phyloP scores from a whole-genome alignment of 2,888 invertebrate genomes.

The Lasioglossum marginatum region DNA sequence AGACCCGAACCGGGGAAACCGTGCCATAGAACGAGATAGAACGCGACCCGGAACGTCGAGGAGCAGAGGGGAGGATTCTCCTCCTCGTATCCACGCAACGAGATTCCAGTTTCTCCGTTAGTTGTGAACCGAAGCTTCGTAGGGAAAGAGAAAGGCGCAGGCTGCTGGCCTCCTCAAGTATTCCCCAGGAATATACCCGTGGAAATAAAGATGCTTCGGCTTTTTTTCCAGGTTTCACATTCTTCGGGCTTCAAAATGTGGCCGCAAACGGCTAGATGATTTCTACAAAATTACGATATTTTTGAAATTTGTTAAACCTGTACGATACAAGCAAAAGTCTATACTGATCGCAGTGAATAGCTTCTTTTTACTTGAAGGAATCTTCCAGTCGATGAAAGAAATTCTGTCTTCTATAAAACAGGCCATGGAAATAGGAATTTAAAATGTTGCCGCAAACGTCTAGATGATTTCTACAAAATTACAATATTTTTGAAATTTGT shows the following conservation, averaged over 20 bases:
- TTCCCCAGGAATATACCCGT: background rate
- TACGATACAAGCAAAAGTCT: background rate
- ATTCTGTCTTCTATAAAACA: background rate
- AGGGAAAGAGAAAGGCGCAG: slow-evolving; percentile 36
- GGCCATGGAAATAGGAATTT: background rate
- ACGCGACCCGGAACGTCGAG: background rate
- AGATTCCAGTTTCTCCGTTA: slow-evolving; percentile 73
- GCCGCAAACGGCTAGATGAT: background rate
- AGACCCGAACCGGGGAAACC: background rate
- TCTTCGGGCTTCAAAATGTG: background rate
- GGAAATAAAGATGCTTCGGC: background rate
- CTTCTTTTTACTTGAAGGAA: background rate
- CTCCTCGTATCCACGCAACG: slow-evolving; percentile 47
- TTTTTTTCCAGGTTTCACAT: background rate
- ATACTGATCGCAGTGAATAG: background rate
- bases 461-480: background rate
- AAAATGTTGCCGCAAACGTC: background rate
- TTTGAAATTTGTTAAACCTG: no score
- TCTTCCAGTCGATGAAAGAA: background rate
- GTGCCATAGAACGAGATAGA: background rate
- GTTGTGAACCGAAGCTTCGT: slow-evolving; percentile 49
- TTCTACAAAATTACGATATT: background rate
- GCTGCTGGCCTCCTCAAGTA: background rate
- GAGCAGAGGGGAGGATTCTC: slow-evolving; percentile 1
- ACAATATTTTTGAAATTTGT: background rate